phyloP scores from a whole-genome alignment of 1,140 invertebrate species.

The Drosophila neocordata region DNA sequence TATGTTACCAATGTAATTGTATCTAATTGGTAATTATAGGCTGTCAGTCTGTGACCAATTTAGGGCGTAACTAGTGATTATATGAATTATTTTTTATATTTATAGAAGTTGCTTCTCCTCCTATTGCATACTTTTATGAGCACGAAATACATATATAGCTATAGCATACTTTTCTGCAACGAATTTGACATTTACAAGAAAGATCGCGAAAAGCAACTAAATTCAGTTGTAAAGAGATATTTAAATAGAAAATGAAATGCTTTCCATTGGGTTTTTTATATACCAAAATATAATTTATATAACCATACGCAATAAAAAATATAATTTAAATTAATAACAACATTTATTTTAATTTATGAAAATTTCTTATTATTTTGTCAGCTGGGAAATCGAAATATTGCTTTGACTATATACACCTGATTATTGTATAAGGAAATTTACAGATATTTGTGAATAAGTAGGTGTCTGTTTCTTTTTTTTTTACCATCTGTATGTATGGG shows the following conservation, averaged over 20 bases:
- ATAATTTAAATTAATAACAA: no score
- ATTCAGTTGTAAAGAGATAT: no score
- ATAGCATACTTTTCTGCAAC: no score
- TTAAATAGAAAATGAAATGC: no score
- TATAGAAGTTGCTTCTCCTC: background rate
- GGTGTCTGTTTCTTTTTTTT: slow-evolving; percentile 37
- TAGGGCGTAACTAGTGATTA: background rate
- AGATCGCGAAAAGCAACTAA: no score
- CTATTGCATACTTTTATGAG: background rate
- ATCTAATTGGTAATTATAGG: background rate
- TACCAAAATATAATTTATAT: no score
- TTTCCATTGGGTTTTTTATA: no score
- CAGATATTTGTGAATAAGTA: slow-evolving; percentile 10
- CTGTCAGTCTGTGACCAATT: background rate
- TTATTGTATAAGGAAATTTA: slow-evolving; percentile 65
- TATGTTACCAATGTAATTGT: background rate
- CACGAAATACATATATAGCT: no score
- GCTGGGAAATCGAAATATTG: slow-evolving; percentile 35
- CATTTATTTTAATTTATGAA: no score
- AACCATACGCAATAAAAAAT: no score
- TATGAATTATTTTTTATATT: background rate
- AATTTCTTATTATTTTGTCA: slow-evolving; percentile 28
- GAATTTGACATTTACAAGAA: no score
- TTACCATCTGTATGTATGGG: slow-evolving; percentile 33
- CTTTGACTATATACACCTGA: slow-evolving; percentile 72